phyloP scores from a whole-genome alignment of 2,113 vertebrate species.

The Chaetura pelagica region DNA sequence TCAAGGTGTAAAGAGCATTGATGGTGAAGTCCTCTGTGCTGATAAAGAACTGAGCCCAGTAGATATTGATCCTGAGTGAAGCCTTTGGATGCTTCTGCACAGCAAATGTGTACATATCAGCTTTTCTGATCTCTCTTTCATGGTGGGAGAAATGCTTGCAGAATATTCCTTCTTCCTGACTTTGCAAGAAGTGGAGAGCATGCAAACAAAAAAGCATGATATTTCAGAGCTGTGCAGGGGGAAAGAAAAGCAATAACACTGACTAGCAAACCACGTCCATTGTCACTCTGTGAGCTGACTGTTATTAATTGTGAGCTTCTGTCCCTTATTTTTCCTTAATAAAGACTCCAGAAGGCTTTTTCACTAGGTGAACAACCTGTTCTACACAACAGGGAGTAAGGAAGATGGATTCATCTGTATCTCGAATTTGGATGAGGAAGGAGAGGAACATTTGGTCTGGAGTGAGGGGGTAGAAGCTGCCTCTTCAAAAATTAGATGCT shows the following conservation, averaged over 20 bases:
- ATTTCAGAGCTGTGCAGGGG: neutral
- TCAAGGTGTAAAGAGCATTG: neutral
- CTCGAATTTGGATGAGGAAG: neutral
- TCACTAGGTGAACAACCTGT: slow-evolving; percentile 29
- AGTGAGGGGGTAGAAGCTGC: neutral
- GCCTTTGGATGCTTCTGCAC: neutral
- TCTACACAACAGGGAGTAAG: slow-evolving; percentile 31
- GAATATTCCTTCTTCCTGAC: neutral
- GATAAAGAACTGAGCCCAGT: neutral
- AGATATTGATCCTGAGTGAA: neutral
- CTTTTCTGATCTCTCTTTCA: neutral
- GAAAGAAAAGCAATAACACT: neutral
- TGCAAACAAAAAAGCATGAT: neutral
- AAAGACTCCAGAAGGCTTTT: slow-evolving; percentile 43
- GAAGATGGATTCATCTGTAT: slow-evolving; percentile 36
- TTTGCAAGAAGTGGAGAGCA: neutral
- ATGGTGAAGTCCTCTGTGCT: neutral
- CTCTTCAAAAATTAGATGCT: neutral
- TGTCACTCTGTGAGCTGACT: slow-evolving; percentile 9
- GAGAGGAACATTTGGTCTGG: slow-evolving; percentile 25
- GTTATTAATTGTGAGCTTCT: slow-evolving; percentile 48
- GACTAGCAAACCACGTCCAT: neutral
- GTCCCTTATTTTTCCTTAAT: neutral
- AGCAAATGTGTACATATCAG: neutral
- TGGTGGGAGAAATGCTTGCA: neutral